Base-by-base conservation (phyloP, 2,888 invertebrate species). In the Taphrorychus bicolor region DNA sequence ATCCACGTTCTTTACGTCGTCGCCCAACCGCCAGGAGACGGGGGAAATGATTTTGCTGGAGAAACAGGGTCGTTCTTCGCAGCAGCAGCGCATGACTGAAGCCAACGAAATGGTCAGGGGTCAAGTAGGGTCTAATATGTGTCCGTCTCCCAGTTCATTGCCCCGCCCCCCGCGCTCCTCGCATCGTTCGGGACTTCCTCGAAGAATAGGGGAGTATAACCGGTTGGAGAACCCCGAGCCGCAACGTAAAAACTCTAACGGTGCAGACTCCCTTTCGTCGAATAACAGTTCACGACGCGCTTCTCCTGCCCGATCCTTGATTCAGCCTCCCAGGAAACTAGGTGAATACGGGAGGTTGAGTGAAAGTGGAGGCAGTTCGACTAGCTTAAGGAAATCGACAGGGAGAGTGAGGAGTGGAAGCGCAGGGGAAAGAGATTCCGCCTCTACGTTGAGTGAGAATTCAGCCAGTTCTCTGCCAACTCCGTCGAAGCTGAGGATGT, bases 11-110 rank as follows among this genome's bases (percentile, higher is more conserved):
- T 73, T 76, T 71, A 76, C 75, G 74, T 78, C 74, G 72, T 78
- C 74, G 72, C 77, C 66, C 70, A 76, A 59, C 83, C 72, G 83
- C 82, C 78, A 85, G 86, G 77, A 84, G 83, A 73, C 88, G 86
- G 52, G 90, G 76, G 91, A 91, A 76, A 91, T 91, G 78, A 82
- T 91, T 76, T 85, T 92, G 71, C 82, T 92, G 73, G 92, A 92
- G 83, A 88, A 91, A 71, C 91, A 92, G 77, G 92, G 92, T 0
- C 85, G 91, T 52, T 90, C 90, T 63, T 91, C 91, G 23, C 91
- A 91, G 80, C 88, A 90, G 76, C 91, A 91, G 71, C 84, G 91
- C 56, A 86, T 87, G 85, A 84, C 85, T 70, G 86, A 86, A 71
- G 24, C 45, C 7, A 67, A 7, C 21, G 66, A 62, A 24, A 81